Base-by-base conservation (phyloP, 1,140 invertebrate species). In the Oscheius sp. region DNA sequence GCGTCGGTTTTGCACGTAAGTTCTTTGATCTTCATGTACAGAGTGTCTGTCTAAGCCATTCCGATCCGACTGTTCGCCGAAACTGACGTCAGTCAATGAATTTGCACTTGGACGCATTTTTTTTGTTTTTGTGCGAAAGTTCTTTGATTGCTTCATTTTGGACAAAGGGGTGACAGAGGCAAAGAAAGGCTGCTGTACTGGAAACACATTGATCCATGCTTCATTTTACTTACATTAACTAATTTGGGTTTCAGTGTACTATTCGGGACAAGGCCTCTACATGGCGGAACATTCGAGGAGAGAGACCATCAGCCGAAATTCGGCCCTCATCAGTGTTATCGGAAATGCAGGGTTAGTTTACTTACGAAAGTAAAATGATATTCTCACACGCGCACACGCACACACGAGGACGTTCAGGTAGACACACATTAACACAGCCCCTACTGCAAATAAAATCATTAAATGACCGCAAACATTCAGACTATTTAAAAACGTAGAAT, bases 211-310 rank as follows among this genome's bases (percentile, higher is more conserved):
- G n/a, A n/a, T n/a, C n/a, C n/a, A n/a, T n/a, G n/a, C n/a, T n/a
- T n/a, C n/a, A 4, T 18, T 34, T 32, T 18, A 61, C 3, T 20
- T 59, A 7, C n/a, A 1, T 3, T 35, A 34, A 1, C 3, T 35
- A 26, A 0, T 0, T 58, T 4, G 7, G 10, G 23, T 64, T 64
- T n/a, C 35, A 68, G 67, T 68, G 20, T 68, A 68, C 26, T 58
- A 68, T 55, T 58, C 52, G n/a, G 67, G 67, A 59, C 49, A 68
- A 35, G 67, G 67, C 20, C 67, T 59, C 13, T 68, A 68, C 55
- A 32, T 68, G 23, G 58, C 67, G 2, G 67, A 68, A 29, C 67
- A 68, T 28, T 59, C 49, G 26, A 36, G 49, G 28, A 49, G 67
- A 2, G 35, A 55, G 55, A 68, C 67, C 1, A 68, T 68, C 35